Conservation (phyloP, 2,888 invertebrate genomes). For the Amorpha juglandis region DNA sequence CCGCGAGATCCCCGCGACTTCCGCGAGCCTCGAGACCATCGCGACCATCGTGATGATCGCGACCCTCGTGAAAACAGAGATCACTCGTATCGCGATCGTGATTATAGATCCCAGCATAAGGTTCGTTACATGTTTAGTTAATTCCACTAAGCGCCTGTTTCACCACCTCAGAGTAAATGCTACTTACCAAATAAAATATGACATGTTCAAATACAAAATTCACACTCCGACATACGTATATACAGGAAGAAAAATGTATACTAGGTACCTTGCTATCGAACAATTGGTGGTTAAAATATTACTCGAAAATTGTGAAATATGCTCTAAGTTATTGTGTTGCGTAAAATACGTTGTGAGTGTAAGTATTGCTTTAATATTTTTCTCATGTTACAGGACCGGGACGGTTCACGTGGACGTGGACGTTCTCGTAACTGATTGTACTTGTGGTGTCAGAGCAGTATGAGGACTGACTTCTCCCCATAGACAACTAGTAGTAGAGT, state of each 20-base stretch:
- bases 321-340: not conserved
- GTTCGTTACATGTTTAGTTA: constrained; percentile 45
- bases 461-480: constrained; percentile 83
- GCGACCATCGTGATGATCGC: constrained; percentile 51
- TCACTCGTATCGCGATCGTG: constrained; percentile 72
- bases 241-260: too few species aligned
- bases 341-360: not conserved
- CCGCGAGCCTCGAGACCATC: constrained; percentile 51
- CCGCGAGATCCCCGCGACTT: constrained; percentile 53
- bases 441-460: constrained; percentile 61
- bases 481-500: constrained; percentile 80
- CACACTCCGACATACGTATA: too few species aligned
- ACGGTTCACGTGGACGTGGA: constrained; percentile 77
- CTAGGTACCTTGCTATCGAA: too few species aligned
- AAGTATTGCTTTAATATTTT: constrained; percentile 24
- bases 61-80: constrained; percentile 58
- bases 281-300: too few species aligned
- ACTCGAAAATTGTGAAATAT: too few species aligned
- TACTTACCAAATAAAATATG: too few species aligned
- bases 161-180: too few species aligned
- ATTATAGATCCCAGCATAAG: constrained; percentile 74
- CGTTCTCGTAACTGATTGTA: constrained; percentile 75
- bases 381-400: constrained; percentile 69
- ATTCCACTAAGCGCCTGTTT: not conserved
- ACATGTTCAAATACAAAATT: too few species aligned